Percentiles rank a stretch among this genome's conserved stretches.
Evolutionary conservation across 92 coral and sea anemone genomes (phyloP).

Genomic region (Nematostella vectensis): DNA sequence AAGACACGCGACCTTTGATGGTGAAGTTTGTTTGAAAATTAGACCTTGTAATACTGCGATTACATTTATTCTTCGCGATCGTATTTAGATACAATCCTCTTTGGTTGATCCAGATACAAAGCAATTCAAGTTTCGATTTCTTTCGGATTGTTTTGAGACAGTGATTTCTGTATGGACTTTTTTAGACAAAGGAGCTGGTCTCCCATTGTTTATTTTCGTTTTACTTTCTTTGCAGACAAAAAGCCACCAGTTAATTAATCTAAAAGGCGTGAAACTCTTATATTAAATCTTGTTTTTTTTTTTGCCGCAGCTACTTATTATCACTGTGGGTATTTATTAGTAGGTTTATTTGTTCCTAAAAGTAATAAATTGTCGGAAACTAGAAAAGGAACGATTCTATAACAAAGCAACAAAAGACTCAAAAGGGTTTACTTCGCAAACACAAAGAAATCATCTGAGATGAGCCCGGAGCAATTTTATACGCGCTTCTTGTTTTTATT

Average conservation of each 20-base stretch:
- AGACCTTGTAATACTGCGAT: too few species aligned
- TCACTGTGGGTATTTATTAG: not conserved
- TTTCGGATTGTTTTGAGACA: too few species aligned
- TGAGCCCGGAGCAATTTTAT: too few species aligned
- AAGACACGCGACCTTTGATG: too few species aligned
- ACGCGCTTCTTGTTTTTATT: too few species aligned
- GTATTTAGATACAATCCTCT: not conserved
- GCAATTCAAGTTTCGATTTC: not conserved
- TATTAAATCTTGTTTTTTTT: too few species aligned
- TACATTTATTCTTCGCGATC: too few species aligned
- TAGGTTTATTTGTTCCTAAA: not conserved
- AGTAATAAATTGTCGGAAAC: not conserved
- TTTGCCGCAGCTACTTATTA: conserved; percentile 25
- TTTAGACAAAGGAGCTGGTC: conserved; percentile 16
- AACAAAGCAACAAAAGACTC: not conserved
- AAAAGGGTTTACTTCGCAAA: not conserved
- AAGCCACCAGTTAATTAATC: too few species aligned
- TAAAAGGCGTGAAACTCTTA: too few species aligned
- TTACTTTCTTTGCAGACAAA: conserved; percentile 42
- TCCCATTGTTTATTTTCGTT: conserved; percentile 45
- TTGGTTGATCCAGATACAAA: not conserved
- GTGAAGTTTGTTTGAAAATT: too few species aligned
- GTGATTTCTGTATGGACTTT: too few species aligned
- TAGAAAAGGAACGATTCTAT: not conserved
- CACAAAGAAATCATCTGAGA: too few species aligned